Percentiles rank a stretch among this genome's conserved stretches.
Evolutionary conservation across 2,888 invertebrate genomes (phyloP).

Genomic region (Leuctra nigra): DNA sequence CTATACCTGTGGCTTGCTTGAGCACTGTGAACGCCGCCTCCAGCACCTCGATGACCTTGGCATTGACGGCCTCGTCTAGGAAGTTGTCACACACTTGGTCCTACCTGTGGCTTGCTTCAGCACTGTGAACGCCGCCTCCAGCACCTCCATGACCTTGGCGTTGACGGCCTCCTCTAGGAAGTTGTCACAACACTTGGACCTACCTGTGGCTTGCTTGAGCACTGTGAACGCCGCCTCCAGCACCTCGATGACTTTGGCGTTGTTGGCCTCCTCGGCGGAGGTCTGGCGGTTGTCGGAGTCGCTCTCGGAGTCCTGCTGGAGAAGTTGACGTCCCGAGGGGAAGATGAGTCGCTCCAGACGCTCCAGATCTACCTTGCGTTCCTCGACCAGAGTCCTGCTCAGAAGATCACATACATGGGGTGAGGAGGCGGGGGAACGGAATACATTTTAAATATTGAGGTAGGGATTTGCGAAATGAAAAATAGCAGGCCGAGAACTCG

Average conservation of each 20-base stretch:
- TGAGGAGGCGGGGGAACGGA: too few relatives aligned
- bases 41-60: slow-evolving; percentile 35
- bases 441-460: too few relatives aligned
- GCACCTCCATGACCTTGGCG: slow-evolving; percentile 33
- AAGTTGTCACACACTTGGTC: neutral
- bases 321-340: slow-evolving; percentile 42
- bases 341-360: slow-evolving; percentile 70
- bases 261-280: slow-evolving; percentile 38
- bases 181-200: neutral
- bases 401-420: neutral
- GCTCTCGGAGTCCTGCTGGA: slow-evolving; percentile 53
- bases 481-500: too few relatives aligned
- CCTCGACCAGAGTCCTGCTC: slow-evolving; percentile 60
- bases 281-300: slow-evolving; percentile 38
- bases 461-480: too few relatives aligned
- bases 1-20: slow-evolving; percentile 68
- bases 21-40: slow-evolving; percentile 64
- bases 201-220: slow-evolving; percentile 69
- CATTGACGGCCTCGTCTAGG: slow-evolving; percentile 41
- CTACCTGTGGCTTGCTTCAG: slow-evolving; percentile 68
- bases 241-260: slow-evolving; percentile 34
- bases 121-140: slow-evolving; percentile 62
- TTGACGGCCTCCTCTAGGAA: slow-evolving; percentile 41
- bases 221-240: slow-evolving; percentile 62
- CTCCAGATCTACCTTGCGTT: slow-evolving; percentile 65